Base-by-base conservation (phyloP, 1,140 invertebrate genomes). In the Trachymyrmex septentrionalis region DNA sequence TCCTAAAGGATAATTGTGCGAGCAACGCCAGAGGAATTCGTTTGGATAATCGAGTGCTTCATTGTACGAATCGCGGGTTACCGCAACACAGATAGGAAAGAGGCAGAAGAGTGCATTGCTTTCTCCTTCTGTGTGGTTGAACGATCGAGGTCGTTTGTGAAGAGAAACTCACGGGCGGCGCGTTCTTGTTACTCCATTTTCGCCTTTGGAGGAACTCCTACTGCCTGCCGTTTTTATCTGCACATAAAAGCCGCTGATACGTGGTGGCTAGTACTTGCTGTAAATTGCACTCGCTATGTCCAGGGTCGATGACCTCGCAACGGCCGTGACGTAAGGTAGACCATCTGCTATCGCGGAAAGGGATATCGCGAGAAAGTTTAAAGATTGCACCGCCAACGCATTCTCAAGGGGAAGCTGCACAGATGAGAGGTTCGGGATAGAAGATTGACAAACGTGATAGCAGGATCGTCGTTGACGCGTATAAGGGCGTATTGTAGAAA, bases 121-220 rank as follows among this genome's bases (percentile, higher is more conserved):
- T 84, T 84, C 80, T 73, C 80, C 69, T 73, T 84, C 69, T 61
- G 21, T 27, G 80, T 57, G 55, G 80, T 75, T 73, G 55, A 84
- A 73, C 38, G 38, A 84, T 44, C 55, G 80, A 59, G 38, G 48
- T 75, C 27, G 80, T 63, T 63, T 61, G 80, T 61, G 80, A 84
- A 50, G 57, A 75, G 69, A 84, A 84, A 73, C 80, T 38, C 55
- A 16, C 64, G 69, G 24, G 44, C 48, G 4, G 53, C 12, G 19
- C 10, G 21, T 53, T 48, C 59, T 75, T 75, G 44, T 84, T 84
- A 73, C 27, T 84, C 38, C 38, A 75, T 75, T 84, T 84, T 84
- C 38, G 69, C 27, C 80, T 55, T 30, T 44, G 50, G 19, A 53
- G 53, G 30, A 38, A n/a, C 16, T 53, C 27, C 27, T 48, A 59